Percentiles rank a stretch among this genome's conserved stretches.
phyloP scores from a whole-genome alignment of 2,888 invertebrate species.

The Isoperla grammatica region DNA sequence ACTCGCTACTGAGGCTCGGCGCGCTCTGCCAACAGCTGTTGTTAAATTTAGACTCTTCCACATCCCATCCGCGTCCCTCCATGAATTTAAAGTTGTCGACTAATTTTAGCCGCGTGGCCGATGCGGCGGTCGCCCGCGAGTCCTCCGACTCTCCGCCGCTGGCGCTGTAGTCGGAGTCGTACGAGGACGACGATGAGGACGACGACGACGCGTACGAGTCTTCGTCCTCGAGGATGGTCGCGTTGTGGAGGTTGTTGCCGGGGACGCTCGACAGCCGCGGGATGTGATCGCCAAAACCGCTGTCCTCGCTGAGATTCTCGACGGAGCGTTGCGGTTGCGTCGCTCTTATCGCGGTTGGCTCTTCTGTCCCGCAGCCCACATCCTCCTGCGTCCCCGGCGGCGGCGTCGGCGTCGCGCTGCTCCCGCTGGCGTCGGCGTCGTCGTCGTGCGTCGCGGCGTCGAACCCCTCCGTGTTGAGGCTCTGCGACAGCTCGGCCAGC shows the following conservation, averaged over 20 bases:
- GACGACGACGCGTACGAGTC: slow-evolving; percentile 28
- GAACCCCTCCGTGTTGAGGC: slow-evolving; percentile 16
- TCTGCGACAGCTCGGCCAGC: slow-evolving; percentile 21
- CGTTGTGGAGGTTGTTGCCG: slow-evolving; percentile 46
- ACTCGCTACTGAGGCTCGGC: slow-evolving; percentile 36
- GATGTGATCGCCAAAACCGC: slow-evolving; percentile 62
- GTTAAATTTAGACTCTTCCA: slow-evolving; percentile 35
- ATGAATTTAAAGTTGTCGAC: background rate
- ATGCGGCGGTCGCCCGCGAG: slow-evolving; percentile 25
- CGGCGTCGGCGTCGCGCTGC: slow-evolving; percentile 36
- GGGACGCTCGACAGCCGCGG: slow-evolving; percentile 33
- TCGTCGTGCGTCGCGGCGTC: slow-evolving; percentile 21
- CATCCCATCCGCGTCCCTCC: slow-evolving; percentile 18
- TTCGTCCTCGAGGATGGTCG: slow-evolving; percentile 28
- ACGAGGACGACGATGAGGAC: slow-evolving; percentile 28
- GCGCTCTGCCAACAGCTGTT: slow-evolving; percentile 40
- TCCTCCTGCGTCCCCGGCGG: slow-evolving; percentile 34
- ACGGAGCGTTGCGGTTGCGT: slow-evolving; percentile 46
- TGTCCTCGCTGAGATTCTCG: slow-evolving; percentile 75
- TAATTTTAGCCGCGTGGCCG: slow-evolving; percentile 30
- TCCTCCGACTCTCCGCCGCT: slow-evolving; percentile 28
- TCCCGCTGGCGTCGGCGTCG: slow-evolving; percentile 29
- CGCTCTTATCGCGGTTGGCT: slow-evolving; percentile 32
- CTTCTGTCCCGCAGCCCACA: background rate
- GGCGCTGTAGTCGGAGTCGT: slow-evolving; percentile 26